Percentiles rank a stretch among this genome's conserved stretches.
These are phyloP conservation scores for Chiroxiphia lanceolata DNA, from an alignment of 2,797 vertebrate species.

Conservation along the genomic window DNA sequence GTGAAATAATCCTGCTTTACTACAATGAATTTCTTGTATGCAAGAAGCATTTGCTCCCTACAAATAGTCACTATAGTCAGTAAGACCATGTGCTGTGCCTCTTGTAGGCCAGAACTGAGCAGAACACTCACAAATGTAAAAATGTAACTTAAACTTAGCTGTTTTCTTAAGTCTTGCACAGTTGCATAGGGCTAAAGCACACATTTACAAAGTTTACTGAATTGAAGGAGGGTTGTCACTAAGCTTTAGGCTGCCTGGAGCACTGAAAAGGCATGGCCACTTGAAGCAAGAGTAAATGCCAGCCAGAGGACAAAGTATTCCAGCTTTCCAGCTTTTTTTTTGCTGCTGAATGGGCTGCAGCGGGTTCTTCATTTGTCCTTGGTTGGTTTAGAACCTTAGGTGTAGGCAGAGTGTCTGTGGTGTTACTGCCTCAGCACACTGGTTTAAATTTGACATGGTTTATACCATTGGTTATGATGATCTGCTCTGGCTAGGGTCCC, in stretches of 20 bases:
- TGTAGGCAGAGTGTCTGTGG: background rate
- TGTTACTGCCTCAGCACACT: background rate
- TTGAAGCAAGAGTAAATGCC: background rate
- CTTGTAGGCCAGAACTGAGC: background rate
- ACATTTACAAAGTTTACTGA: background rate
- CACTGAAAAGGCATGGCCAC: background rate
- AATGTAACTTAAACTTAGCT: background rate
- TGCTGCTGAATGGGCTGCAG: background rate
- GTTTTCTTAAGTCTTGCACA: background rate
- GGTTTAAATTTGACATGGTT: background rate
- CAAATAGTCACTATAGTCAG: background rate
- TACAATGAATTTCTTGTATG: background rate
- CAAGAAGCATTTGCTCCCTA: background rate
- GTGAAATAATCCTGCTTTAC: background rate
- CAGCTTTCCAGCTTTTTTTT: background rate
- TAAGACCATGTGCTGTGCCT: background rate
- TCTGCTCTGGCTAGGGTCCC: background rate
- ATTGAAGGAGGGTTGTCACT: background rate
- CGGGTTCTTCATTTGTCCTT: rapidly evolving
- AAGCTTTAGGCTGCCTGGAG: background rate
- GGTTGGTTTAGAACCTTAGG: background rate
- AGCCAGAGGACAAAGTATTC: background rate
- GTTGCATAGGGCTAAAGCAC: background rate
- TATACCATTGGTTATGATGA: background rate
- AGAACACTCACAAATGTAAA: background rate